Evolutionary conservation across 2,113 vertebrate species (phyloP).

Genomic region (Gasterosteus nipponicus): DNA sequence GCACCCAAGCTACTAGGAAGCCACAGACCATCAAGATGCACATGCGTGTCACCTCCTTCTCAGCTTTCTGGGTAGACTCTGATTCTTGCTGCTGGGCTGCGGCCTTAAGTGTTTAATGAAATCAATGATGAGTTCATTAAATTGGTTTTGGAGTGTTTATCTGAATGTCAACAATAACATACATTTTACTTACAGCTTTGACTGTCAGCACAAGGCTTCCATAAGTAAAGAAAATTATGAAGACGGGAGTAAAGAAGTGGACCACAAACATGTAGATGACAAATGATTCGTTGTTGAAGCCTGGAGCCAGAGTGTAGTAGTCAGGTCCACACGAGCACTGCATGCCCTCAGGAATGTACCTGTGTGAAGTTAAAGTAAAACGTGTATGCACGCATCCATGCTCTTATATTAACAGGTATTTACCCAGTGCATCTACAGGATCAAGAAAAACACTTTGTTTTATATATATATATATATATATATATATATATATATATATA

Average conservation of each 20-base stretch:
- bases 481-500: too few species aligned
- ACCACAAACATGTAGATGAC: conserved; percentile 36
- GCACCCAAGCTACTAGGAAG: conserved; percentile 62
- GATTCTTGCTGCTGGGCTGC: conserved; percentile 75
- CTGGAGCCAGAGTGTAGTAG: conserved; percentile 82
- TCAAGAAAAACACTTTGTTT: too few species aligned
- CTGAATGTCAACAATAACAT: background rate
- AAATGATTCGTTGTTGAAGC: conserved; percentile 79
- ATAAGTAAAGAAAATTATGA: conserved; percentile 82
- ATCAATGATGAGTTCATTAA: background rate
- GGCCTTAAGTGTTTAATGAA: background rate
- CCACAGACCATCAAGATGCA: conserved; percentile 71
- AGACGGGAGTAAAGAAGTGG: conserved; percentile 76
- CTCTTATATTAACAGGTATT: background rate
- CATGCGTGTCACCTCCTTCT: conserved; percentile 74
- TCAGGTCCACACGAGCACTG: conserved; percentile 83
- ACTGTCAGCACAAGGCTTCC: conserved; percentile 82
- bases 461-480: too few species aligned
- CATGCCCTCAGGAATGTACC: conserved; percentile 83
- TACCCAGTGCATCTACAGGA: background rate
- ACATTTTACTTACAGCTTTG: conserved; percentile 73
- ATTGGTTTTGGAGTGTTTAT: background rate
- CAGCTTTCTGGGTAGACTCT: conserved; percentile 70
- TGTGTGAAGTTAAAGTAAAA: conserved; percentile 1
- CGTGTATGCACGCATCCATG: background rate